These are phyloP conservation scores for Parnassius orleans DNA, from an alignment of 2,888 invertebrate genomes.

Conservation along the genomic window DNA sequence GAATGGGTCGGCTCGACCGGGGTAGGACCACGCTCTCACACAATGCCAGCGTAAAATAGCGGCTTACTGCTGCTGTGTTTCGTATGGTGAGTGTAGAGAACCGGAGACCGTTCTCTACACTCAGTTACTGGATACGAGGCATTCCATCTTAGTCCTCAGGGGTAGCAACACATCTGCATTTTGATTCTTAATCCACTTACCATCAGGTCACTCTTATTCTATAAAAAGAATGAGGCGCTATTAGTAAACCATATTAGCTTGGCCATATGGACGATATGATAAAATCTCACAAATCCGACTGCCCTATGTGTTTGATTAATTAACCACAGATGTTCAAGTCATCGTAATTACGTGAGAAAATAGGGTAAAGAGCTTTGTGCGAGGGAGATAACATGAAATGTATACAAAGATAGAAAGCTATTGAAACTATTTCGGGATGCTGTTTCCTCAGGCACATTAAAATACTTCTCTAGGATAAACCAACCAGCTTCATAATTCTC, in stretches of 20 bases:
- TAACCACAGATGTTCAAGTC: slow-evolving; percentile 57
- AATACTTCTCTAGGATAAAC: slow-evolving; percentile 14
- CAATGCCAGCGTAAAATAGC: too few relatives aligned
- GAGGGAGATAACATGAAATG: slow-evolving; percentile 47
- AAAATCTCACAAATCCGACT: slow-evolving; percentile 29
- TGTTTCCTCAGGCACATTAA: slow-evolving; percentile 16
- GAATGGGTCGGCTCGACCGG: too few relatives aligned
- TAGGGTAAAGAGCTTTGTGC: slow-evolving; percentile 44
- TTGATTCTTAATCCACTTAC: too few relatives aligned
- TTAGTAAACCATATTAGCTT: neutral
- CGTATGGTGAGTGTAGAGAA: too few relatives aligned
- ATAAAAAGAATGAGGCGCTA: too few relatives aligned
- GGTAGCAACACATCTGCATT: too few relatives aligned
- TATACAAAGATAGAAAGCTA: slow-evolving; percentile 37
- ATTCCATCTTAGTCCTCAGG: too few relatives aligned
- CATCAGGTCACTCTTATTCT: too few relatives aligned
- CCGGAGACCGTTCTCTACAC: too few relatives aligned
- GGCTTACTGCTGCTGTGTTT: too few relatives aligned
- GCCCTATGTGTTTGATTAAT: slow-evolving; percentile 56
- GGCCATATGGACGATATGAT: slow-evolving; percentile 22
- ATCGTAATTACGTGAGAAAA: slow-evolving; percentile 63
- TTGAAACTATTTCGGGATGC: slow-evolving; percentile 33
- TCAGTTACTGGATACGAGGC: too few relatives aligned
- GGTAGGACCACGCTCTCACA: too few relatives aligned
- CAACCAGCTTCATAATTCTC: slow-evolving; percentile 16